Evolutionary conservation across 2,113 vertebrate genomes (phyloP), one percentile per base, ranked within the genome.

Genomic region (Tonatia bakeri): DNA sequence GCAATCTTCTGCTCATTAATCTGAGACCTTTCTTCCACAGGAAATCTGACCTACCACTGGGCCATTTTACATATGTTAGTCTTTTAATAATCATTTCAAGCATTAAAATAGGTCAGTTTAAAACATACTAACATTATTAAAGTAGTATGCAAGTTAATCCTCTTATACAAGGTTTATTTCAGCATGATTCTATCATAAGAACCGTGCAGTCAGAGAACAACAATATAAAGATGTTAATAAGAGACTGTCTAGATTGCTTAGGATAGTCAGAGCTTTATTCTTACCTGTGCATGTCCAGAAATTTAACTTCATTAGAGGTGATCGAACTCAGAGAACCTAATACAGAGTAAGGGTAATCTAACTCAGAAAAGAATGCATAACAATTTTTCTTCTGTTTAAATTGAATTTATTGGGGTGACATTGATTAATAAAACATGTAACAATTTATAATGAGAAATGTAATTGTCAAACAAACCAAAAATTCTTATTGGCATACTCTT

Each of bases 81-180:
- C 40, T 79, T 87, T 79, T 45, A 77, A 36, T 84, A 93, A 87
- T 52, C 61, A 84, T 79, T 93, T 73, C 9, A 88, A 88, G 67
- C 6, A 52, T 79, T 91, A 69, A 91, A 87, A 70, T 19, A 45
- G 28, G 15, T 69, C 52, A 56, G 47, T 61, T 91, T 75, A 26
- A 64, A 94, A 80, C 36, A 72, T 77, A 52, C 59, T 76, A 70
- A 38, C 89, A 92, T 92, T 38, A 69, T 84, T 84, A 45, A 89
- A 52, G 67, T 88, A 87, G 11, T 56, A 67, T 80, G 26, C 16
- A 38, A 64, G 59, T 73, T 69, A 91, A 84, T 81, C 26, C 19
- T 75, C 26, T 91, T 88, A 24, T 26, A 79, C 40, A 14, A 88
- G 88, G 81, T 88, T 94, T 76, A 69, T 7, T 50, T 16, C 28